These are phyloP conservation scores for Sphenopsis melanotis DNA, from an alignment of 2,797 vertebrate species.

Conservation along the genomic window DNA sequence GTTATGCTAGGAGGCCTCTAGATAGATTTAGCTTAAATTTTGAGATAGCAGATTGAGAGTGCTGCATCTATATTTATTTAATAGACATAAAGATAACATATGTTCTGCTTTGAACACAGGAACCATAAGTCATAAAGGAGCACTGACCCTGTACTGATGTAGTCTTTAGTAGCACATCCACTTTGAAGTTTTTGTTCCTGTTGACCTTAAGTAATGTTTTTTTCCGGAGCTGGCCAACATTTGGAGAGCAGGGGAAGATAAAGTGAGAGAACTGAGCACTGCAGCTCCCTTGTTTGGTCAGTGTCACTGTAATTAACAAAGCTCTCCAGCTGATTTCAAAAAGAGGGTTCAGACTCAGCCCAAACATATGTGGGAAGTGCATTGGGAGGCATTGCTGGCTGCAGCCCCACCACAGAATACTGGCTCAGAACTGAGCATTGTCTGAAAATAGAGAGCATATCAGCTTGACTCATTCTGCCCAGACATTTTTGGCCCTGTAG, in stretches of 20 bases:
- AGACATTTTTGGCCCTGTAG: constrained; percentile 22
- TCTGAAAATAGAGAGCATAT: constrained; percentile 47
- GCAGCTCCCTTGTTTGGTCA: neutral
- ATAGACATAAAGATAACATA: neutral
- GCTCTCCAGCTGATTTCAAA: neutral
- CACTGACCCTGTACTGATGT: neutral
- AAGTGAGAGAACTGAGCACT: neutral
- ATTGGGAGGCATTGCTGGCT: neutral
- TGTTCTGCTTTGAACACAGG: neutral
- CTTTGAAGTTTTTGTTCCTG: neutral
- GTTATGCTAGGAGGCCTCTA: neutral
- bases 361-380: neutral
- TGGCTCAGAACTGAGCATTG: constrained; percentile 35
- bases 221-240: neutral
- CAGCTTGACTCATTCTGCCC: constrained; percentile 15
- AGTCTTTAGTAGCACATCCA: neutral
- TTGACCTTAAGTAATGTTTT: accelerated
- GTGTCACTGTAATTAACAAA: neutral
- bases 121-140: neutral
- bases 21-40: neutral
- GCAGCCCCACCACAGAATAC: constrained; percentile 1
- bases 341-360: neutral
- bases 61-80: neutral
- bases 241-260: neutral
- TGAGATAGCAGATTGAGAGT: neutral